Evolutionary conservation across 2,797 vertebrate genomes (phyloP), one percentile per base, ranked within the genome.

Genomic region (Rhadinocentrus ornatus): DNA sequence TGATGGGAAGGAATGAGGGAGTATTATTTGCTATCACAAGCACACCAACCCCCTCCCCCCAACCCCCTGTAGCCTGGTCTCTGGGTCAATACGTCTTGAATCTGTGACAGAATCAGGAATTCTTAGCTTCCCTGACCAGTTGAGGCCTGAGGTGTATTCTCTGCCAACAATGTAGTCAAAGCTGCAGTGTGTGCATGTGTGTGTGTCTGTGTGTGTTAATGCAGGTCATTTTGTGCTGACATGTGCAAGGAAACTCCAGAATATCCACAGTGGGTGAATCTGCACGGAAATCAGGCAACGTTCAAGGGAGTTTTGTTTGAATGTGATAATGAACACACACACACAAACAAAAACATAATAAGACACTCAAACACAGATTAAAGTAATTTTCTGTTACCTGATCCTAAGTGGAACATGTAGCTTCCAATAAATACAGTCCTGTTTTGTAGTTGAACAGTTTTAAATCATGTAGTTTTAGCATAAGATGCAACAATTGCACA

Each of bases 41-140:
- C 64, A 59, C 4, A 4, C 27, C 27, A 29, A n/a, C n/a, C n/a
- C n/a, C n/a, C n/a, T n/a, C n/a, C n/a, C n/a, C n/a, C n/a, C n/a
- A n/a, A n/a, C n/a, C n/a, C n/a, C n/a, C 27, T 67, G 77, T 73
- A 62, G 76, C 74, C 63, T 76, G 80, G 66, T 80, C 77, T 84
- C 77, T 74, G 81, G 87, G 89, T 90, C 80, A 78, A n/a, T n/a
- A n/a, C n/a, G n/a, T n/a, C n/a, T 54, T 83, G 82, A 85, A 79
- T 85, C 77, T 59, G 63, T 73, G 74, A 80, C 86, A 80, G 61
- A 67, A 82, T 81, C 80, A 46, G 82, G 72, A 74, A 60, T 77
- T 72, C 68, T 63, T 32, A 9, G 63, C 66, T 76, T 71, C 61
- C 50, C 75, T 63, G 73, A 53, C 64, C 39, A 50, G 48, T 52